phyloP scores from a whole-genome alignment of 2,797 vertebrate genomes.

The Mus spretus region DNA sequence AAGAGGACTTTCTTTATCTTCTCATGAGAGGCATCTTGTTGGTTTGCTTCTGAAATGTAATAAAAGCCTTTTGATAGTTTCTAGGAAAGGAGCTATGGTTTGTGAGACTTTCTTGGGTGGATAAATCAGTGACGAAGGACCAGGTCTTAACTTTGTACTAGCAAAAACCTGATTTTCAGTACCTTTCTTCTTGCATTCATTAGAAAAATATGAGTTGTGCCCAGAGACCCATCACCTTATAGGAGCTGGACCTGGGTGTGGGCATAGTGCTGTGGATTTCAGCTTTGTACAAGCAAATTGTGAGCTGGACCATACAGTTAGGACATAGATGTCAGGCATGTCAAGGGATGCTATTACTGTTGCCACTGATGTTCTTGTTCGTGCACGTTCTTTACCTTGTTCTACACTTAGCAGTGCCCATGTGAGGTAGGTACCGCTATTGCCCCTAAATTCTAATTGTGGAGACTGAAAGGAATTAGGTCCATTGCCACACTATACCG shows the following conservation, averaged over 20 bases:
- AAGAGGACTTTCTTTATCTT: slow-evolving; percentile 59
- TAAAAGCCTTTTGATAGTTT: slow-evolving; percentile 54
- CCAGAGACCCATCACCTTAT: slow-evolving; percentile 5
- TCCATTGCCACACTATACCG: background rate
- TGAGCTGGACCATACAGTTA: slow-evolving; percentile 31
- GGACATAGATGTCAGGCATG: background rate
- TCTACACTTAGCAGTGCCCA: slow-evolving; percentile 17
- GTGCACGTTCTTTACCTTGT: background rate
- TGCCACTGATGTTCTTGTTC: background rate
- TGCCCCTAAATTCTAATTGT: slow-evolving; percentile 10
- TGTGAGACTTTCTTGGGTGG: slow-evolving; percentile 25
- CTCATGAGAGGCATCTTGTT: slow-evolving; percentile 68
- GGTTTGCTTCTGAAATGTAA: slow-evolving; percentile 53
- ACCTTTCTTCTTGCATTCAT: slow-evolving; percentile 40
- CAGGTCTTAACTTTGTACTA: slow-evolving; percentile 30
- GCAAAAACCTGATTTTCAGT: slow-evolving; percentile 48
- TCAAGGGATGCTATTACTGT: background rate
- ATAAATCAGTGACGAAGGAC: background rate
- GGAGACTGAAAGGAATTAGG: slow-evolving; percentile 21
- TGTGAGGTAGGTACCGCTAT: background rate
- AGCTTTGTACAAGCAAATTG: slow-evolving; percentile 39
- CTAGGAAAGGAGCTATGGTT: background rate
- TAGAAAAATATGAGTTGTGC: slow-evolving; percentile 39
- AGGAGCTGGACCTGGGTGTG: slow-evolving; percentile 30
- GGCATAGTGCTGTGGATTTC: slow-evolving; percentile 12